Base-by-base conservation (phyloP, 2,888 invertebrate species). In the Perizoma affinitatum region DNA sequence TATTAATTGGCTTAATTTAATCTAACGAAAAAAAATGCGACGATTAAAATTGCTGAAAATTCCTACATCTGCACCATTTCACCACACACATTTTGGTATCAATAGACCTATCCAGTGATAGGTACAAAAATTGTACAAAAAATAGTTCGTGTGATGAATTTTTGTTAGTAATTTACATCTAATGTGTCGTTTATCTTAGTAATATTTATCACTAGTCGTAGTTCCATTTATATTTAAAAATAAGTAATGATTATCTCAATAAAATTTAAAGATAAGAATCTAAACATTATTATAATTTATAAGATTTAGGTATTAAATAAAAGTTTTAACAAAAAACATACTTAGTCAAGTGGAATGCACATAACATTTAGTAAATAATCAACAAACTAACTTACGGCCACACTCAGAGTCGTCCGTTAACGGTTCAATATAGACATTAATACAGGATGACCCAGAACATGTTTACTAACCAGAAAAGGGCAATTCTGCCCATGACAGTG, bases 191-290 rank as follows among this genome's bases (percentile, higher is more conserved):
- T 46, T 34, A 40, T 11, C 35, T 55, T 41, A 61, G 22, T 51
- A 38, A 52, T 48, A 52, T 33, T 5, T 54, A 44, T 44, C 40
- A 58, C 34, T 59, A 57, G 61, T 38, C 47, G 59, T 57, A 47
- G 34, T 57, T 45, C 63, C 72, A 63, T 65, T 63, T 65, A 58
- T 50, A 63, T 45, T 58, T 38, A 59, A 61, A 46, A 50, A 61
- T 43, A 58, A 65, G 65, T 64, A 65, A 70, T 65, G 62, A 54
- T 49, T 54, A 61, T 63, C 62, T 61, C 43, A 65, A 62, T 70
- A 73, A 74, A 71, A 70, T 71, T 65, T 67, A 71, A 45, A 61
- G 47, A 44, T 47, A 22, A 46, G 47, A 61, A 11, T 52, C 46
- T 58, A 44, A 57, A 49, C 34, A 10, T 43, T 38, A 45, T 34